Evolutionary conservation across 2,797 vertebrate genomes (phyloP), one percentile per base, ranked within the genome.

Genomic region (Acipenser transmontanus): DNA sequence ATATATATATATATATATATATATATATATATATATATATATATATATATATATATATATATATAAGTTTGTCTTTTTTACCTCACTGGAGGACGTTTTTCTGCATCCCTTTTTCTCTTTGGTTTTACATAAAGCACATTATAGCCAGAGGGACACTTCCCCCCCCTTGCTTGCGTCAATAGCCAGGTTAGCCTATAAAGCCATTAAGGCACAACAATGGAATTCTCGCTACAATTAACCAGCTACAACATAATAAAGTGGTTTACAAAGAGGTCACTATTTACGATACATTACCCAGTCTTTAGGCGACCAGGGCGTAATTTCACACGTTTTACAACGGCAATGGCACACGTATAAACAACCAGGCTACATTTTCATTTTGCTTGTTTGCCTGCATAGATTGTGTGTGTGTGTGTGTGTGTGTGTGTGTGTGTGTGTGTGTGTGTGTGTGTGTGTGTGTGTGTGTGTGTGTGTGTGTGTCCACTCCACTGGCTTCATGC

Each of bases 241-340:
- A 91, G 84, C 87, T 89, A 91, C 89, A 90, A 90, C 89, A 90
- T 89, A 88, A 91, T 92, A 91, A 92, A 92, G 82, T 84, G 82
- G 87, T 87, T 88, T 87, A 92, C 87, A 91, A 91, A 90, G 88
- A 34, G 74, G 81, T 82, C 79, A 79, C 86, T 87, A 89, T 91
- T 90, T 91, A 88, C 87, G 87, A 88, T 84, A 89, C 88, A 92
- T 92, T 92, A 92, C 84, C 81, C 85, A 76, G 80, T 87, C 86
- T 91, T 89, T 89, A 91, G 88, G 84, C 84, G 82, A 85, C 82
- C 82, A 82, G 88, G 84, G 87, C 83, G 84, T 89, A 88, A 92
- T 90, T 92, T 91, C 87, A 89, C 86, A 91, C 87, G 83, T 87
- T 89, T 91, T 88, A 89, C 81, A 85, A 75, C 83, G 79, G 72